Conservation (phyloP, 2,797 vertebrate genomes). For the Silurus aristotelis region DNA sequence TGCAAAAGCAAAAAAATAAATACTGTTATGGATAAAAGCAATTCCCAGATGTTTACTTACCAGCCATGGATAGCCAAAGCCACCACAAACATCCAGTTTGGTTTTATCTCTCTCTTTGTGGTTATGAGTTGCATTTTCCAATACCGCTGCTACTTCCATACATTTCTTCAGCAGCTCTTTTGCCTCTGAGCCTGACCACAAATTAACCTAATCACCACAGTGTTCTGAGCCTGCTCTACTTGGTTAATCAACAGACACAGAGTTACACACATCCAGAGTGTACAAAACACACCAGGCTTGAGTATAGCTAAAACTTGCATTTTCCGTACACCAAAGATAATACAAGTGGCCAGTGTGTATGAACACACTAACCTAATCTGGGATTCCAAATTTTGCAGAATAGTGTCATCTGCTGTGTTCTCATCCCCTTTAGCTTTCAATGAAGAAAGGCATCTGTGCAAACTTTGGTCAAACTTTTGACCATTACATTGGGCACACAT, state of each 20-base stretch:
- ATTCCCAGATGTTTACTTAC: slow-evolving; percentile 57
- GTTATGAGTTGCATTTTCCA: slow-evolving; percentile 10
- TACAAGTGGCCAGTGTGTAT: not conserved
- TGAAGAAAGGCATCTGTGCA: not conserved
- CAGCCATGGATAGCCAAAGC: slow-evolving; percentile 61
- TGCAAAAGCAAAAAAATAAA: not conserved
- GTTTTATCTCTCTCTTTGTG: not conserved
- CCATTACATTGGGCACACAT: not conserved
- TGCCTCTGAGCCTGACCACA: slow-evolving; percentile 30
- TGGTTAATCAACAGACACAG: slow-evolving; percentile 57
- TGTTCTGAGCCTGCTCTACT: slow-evolving; percentile 36
- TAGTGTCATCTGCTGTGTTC: slow-evolving; percentile 23
- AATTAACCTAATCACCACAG: slow-evolving; percentile 27
- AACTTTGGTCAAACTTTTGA: not conserved
- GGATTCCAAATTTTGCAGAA: not conserved
- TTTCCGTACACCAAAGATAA: not conserved
- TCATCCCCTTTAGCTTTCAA: not conserved
- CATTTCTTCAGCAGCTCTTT: slow-evolving; percentile 17
- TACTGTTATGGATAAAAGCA: not conserved
- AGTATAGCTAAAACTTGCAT: not conserved
- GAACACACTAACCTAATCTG: not conserved
- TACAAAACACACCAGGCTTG: slow-evolving; percentile 9
- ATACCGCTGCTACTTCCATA: slow-evolving; percentile 31
- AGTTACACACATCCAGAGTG: slow-evolving; percentile 24
- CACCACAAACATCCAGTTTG: slow-evolving; percentile 20